These are phyloP conservation scores for Epizoanthus stellaris DNA, from an alignment of 92 coral and sea anemone genomes.

Conservation along the genomic window DNA sequence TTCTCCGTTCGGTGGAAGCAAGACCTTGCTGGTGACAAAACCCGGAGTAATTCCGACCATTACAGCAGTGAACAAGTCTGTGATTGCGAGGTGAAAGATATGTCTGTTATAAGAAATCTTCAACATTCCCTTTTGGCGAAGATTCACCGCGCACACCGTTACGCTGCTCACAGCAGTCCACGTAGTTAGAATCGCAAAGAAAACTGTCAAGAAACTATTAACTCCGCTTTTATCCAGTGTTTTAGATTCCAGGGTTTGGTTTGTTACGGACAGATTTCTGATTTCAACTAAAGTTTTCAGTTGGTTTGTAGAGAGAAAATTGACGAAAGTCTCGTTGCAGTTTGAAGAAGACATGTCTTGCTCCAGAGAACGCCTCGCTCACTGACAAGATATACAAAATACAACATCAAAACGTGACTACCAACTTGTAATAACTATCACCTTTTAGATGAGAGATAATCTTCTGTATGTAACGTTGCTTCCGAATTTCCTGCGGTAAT, in stretches of 20 bases:
- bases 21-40: conserved; percentile 49
- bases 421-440: background rate
- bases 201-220: conserved; percentile 32
- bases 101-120: conserved; percentile 59
- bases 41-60: conserved; percentile 64
- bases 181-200: conserved; percentile 40
- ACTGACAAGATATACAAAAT: background rate
- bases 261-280: background rate
- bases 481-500: background rate
- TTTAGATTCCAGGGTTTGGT: background rate
- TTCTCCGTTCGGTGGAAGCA: conserved; percentile 36
- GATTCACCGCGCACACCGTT: conserved; percentile 60
- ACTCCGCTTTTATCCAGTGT: background rate
- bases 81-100: conserved; percentile 61
- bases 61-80: conserved; percentile 58
- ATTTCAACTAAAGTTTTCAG: background rate
- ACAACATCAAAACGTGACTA: background rate
- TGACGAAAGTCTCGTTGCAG: background rate
- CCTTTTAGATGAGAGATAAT: background rate
- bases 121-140: conserved; percentile 57
- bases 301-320: background rate
- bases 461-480: background rate
- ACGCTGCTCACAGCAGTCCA: conserved; percentile 57
- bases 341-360: background rate
- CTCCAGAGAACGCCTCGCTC: too few species aligned